Evolutionary conservation across 1,140 invertebrate species (phyloP).

Genomic region (Drosophila grimshawi): DNA sequence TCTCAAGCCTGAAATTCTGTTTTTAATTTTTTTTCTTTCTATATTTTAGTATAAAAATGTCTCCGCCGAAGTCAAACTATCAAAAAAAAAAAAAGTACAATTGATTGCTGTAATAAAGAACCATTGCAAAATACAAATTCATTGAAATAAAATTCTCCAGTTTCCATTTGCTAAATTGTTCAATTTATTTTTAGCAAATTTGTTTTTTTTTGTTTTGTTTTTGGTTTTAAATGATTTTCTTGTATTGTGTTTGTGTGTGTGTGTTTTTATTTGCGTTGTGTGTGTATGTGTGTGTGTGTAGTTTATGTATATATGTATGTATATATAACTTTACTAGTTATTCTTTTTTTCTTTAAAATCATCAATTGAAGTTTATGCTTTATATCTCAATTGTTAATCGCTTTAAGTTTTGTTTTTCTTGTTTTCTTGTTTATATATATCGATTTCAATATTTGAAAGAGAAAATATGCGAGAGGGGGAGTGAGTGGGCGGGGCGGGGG

Average conservation of each 20-base stretch:
- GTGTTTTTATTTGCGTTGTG: slow-evolving; percentile 13
- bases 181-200: slow-evolving; percentile 79
- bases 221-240: slow-evolving; percentile 54
- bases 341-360: slow-evolving; percentile 68
- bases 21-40: no score
- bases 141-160: slow-evolving; percentile 18
- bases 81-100: no score
- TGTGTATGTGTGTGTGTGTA: slow-evolving; percentile 56
- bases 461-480: slow-evolving; percentile 63
- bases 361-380: slow-evolving; percentile 61
- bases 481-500: background rate
- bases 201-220: slow-evolving; percentile 43
- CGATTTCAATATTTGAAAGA: slow-evolving; percentile 69
- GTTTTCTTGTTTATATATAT: slow-evolving; percentile 32
- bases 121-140: no score
- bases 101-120: no score
- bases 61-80: no score
- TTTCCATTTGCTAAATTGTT: slow-evolving; percentile 79
- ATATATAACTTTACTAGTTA: slow-evolving; percentile 69
- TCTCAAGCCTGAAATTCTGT: no score
- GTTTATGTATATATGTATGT: slow-evolving; percentile 62
- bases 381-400: slow-evolving; percentile 9
- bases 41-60: no score
- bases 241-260: slow-evolving; percentile 56
- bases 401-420: slow-evolving; percentile 42